Evolutionary conservation across 2,888 invertebrate species (phyloP).

Genomic region (Dasypogon diadema): DNA sequence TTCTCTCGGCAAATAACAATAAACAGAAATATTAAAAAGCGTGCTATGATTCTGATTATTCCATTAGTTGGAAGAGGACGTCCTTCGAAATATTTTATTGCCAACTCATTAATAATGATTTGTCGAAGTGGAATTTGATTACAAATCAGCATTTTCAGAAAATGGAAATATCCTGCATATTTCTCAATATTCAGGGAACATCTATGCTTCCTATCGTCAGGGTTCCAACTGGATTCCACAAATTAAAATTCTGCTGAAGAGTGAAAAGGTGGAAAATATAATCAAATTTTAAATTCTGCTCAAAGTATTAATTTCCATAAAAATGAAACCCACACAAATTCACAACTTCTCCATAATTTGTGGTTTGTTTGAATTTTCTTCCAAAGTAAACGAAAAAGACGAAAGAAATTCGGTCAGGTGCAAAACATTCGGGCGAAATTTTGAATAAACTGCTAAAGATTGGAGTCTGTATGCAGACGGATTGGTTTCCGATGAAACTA

Average conservation of each 20-base stretch:
- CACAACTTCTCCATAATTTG: slow-evolving; percentile 25
- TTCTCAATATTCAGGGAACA: slow-evolving; percentile 21
- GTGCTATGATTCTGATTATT: too few species aligned
- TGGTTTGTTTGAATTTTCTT: slow-evolving; percentile 26
- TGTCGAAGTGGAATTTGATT: slow-evolving; percentile 38
- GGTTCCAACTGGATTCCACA: slow-evolving; percentile 13
- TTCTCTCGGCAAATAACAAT: too few species aligned
- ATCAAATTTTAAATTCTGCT: slow-evolving; percentile 42
- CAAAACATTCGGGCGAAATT: slow-evolving; percentile 25
- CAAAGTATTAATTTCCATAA: slow-evolving; percentile 47
- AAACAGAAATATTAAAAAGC: too few species aligned
- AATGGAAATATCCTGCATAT: slow-evolving; percentile 38
- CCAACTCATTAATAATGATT: slow-evolving; percentile 34
- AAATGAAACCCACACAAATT: slow-evolving; percentile 16
- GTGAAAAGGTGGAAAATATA: slow-evolving; percentile 22
- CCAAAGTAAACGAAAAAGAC: slow-evolving; percentile 2
- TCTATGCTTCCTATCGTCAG: background rate
- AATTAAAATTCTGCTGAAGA: slow-evolving; percentile 42
- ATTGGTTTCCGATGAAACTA: background rate
- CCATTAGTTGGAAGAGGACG: too few species aligned
- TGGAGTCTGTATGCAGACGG: slow-evolving; percentile 13
- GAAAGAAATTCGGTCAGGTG: slow-evolving; percentile 43
- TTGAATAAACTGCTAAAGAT: slow-evolving; percentile 41
- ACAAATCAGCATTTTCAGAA: slow-evolving; percentile 33
- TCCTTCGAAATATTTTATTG: slow-evolving; percentile 19